Evolutionary conservation across 2,888 invertebrate genomes (phyloP).

Genomic region (Muschampia plurimacula): DNA sequence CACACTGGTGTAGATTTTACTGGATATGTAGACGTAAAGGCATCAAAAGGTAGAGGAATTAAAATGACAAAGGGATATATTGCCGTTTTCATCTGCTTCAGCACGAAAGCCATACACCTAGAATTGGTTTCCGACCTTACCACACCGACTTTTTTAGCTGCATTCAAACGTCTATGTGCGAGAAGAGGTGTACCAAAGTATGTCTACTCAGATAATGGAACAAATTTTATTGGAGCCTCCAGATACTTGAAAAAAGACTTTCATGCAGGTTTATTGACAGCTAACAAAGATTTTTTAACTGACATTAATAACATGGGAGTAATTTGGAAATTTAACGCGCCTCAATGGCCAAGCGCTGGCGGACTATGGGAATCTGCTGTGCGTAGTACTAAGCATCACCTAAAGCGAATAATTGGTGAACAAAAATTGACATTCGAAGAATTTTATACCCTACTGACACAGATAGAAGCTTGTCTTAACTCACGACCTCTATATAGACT

Average conservation of each 20-base stretch:
- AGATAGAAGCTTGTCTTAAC: slow-evolving; percentile 1
- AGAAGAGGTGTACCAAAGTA: slow-evolving; percentile 41
- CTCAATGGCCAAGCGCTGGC: slow-evolving; percentile 5
- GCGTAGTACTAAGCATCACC: background rate
- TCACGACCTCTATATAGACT: slow-evolving; percentile 1
- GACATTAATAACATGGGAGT: background rate
- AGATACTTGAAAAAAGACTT: background rate
- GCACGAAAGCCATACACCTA: slow-evolving; percentile 33
- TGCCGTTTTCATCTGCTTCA: slow-evolving; percentile 19
- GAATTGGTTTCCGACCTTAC: slow-evolving; percentile 40
- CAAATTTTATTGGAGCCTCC: background rate
- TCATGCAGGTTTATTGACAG: background rate
- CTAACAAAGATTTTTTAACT: background rate
- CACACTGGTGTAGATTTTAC: slow-evolving; percentile 39
- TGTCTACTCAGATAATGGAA: background rate
- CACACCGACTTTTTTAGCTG: slow-evolving; percentile 42
- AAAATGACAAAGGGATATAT: slow-evolving; percentile 21
- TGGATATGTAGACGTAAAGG: slow-evolving; percentile 32
- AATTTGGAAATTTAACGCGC: slow-evolving; percentile 1
- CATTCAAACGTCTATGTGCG: slow-evolving; percentile 39
- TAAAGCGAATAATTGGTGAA: background rate
- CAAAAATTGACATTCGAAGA: slow-evolving; percentile 12
- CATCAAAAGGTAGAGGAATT: slow-evolving; percentile 32
- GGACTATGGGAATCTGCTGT: slow-evolving; percentile 10
- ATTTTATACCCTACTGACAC: background rate